Base-by-base conservation (phyloP, 2,888 invertebrate genomes). In the Tiphia femorata region DNA sequence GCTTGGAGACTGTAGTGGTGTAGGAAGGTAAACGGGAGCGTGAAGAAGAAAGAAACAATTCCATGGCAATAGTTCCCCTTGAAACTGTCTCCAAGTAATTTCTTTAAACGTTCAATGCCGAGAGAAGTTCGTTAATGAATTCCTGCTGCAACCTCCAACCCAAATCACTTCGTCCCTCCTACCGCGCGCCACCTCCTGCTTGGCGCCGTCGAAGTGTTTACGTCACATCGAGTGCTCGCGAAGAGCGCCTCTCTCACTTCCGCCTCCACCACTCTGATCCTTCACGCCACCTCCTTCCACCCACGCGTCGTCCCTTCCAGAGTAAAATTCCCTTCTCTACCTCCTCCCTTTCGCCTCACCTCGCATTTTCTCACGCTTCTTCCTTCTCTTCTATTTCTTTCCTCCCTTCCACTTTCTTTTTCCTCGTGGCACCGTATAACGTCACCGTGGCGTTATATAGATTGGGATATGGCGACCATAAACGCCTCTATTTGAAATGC, bases 401-500 rank as follows among this genome's bases (percentile, higher is more conserved):
- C 21, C 14, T 21, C 27, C 16, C 17, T 43, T 5, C 14, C 17
- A 12, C 10, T 21, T 20, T 23, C 14, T 14, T 20, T 23, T 7
- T 20, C 2, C 16, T 29, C 29, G 6, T 30, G 10, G 8, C 29
- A n/a, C 30, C 10, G 30, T 8, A n/a, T n/a, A n/a, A n/a, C 30
- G 30, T n/a, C 10, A 30, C 30, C 33, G 25, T 6, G n/a, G n/a
- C n/a, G n/a, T n/a, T n/a, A n/a, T n/a, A n/a, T n/a, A n/a, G n/a
- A n/a, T n/a, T n/a, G n/a, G n/a, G n/a, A n/a, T n/a, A 33, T 33
- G 33, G 14, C 33, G 30, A 37, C 37, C 58, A 67, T 59, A 60
- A 65, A 67, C 62, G 58, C 61, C 63, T 72, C 73, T 67, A 78
- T 80, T 80, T 76, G 75, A 78, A 80, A 80, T 80, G 80, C 80